A percentile compares a stretch with the other conserved stretches of the same genome.
phyloP scores from a whole-genome alignment of 2,113 vertebrate genomes.

The human (Homo sapiens) region DNA sequence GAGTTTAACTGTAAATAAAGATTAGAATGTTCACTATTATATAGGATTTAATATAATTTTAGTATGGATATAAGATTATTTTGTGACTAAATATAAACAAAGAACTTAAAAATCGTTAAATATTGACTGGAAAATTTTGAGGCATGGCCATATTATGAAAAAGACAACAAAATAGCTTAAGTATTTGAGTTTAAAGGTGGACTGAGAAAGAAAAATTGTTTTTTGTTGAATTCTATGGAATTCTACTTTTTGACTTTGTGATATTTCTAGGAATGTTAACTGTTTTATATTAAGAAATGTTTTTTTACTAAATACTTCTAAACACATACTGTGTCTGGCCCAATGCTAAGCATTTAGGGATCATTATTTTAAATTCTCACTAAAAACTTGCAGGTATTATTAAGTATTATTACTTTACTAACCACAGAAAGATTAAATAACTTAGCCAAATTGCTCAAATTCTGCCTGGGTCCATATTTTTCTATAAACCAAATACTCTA shows the following conservation, averaged over 20 bases:
- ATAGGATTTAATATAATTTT: background rate
- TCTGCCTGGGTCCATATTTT: background rate
- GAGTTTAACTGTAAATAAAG: background rate
- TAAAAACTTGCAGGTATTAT: background rate
- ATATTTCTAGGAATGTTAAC: background rate
- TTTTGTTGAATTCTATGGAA: background rate
- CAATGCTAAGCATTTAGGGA: background rate
- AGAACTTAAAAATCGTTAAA: background rate
- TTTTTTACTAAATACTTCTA: background rate
- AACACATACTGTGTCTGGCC: background rate
- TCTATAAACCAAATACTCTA: background rate
- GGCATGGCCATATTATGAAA: background rate
- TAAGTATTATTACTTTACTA: background rate
- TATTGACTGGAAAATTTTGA: background rate
- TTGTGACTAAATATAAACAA: background rate
- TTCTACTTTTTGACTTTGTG: background rate
- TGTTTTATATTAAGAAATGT: background rate
- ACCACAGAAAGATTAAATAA: background rate
- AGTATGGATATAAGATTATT: background rate
- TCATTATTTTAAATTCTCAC: constrained; percentile 6
- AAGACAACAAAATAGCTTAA: background rate
- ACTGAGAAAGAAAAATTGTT: background rate
- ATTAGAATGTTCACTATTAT: background rate
- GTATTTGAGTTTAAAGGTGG: background rate
- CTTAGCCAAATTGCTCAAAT: background rate